A percentile compares a stretch with the other conserved stretches of the same genome.
Conservation (phyloP, 2,888 invertebrate species). For the Matsumyia berberina region DNA sequence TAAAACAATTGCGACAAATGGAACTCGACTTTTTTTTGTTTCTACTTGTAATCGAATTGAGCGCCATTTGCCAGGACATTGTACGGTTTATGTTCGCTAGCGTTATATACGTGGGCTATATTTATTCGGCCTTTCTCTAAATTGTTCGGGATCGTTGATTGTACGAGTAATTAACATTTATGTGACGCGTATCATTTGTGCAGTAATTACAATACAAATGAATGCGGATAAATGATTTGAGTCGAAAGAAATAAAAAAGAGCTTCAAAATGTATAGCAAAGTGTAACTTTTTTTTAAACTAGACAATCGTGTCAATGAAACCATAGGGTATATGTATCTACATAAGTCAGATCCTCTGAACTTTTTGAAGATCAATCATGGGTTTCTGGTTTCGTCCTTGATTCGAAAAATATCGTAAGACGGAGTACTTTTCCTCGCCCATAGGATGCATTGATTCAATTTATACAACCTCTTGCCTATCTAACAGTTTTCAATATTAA, state of each 20-base stretch:
- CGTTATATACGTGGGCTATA: not conserved
- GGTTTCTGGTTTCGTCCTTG: not conserved
- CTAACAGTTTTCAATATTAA: constrained; percentile 32
- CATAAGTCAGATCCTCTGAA: not conserved
- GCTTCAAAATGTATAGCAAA: no score
- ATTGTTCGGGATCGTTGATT: constrained; percentile 17
- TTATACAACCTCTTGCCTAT: not conserved
- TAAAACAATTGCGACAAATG: constrained; percentile 36
- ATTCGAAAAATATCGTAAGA: not conserved
- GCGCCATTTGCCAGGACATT: constrained; percentile 45
- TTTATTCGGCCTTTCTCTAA: not conserved
- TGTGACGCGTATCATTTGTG: no score
- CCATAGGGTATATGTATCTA: not conserved
- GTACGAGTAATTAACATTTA: constrained; percentile 8
- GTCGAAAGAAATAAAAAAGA: no score
- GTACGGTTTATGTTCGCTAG: not conserved
- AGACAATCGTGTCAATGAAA: not conserved
- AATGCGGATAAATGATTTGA: not conserved
- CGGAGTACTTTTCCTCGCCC: not conserved
- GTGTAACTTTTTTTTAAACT: no score
- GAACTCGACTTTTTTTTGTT: constrained; percentile 23
- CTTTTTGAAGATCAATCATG: not conserved
- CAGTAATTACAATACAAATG: not conserved
- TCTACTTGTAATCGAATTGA: constrained; percentile 9
- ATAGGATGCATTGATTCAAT: not conserved